A percentile compares a stretch with the other conserved stretches of the same genome.
Conservation (phyloP, 2,113 vertebrate species). For the Anoplopoma fimbria region DNA sequence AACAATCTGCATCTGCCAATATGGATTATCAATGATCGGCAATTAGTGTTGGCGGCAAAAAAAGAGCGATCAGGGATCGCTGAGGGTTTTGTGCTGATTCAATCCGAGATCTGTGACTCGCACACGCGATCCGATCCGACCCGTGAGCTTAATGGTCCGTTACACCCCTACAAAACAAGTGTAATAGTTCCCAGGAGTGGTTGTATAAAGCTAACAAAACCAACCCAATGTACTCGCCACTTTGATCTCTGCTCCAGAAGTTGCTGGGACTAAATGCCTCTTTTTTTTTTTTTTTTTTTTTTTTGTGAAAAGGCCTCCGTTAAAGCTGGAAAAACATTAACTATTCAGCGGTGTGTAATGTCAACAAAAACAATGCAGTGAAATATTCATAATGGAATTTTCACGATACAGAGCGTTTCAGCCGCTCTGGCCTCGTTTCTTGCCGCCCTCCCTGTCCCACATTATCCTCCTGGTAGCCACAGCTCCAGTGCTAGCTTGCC, state of each 20-base stretch:
- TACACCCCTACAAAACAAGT: neutral
- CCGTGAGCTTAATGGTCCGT: neutral
- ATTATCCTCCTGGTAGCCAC: constrained; percentile 1
- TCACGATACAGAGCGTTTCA: constrained; percentile 9
- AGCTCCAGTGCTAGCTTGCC: neutral
- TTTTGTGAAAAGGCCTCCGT: constrained; percentile 19
- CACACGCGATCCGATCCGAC: too few relatives aligned
- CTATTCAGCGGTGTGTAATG: constrained; percentile 64
- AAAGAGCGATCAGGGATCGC: too few relatives aligned
- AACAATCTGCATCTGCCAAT: too few relatives aligned
- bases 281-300: constrained; percentile 42
- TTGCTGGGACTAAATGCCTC: constrained; percentile 52
- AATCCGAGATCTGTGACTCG: too few relatives aligned
- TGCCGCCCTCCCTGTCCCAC: neutral
- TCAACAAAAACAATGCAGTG: constrained; percentile 56
- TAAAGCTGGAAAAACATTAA: constrained; percentile 55
- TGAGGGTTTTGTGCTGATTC: too few relatives aligned
- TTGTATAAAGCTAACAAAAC: constrained; percentile 44
- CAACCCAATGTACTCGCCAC: constrained; percentile 24
- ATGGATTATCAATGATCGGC: too few relatives aligned
- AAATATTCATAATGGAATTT: constrained; percentile 77
- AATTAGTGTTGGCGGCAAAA: too few relatives aligned
- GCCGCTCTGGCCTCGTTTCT: constrained; percentile 18
- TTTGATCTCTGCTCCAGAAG: constrained; percentile 31
- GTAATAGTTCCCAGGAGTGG: constrained; percentile 1